Evolutionary conservation across 2,888 invertebrate species (phyloP), one percentile per base, ranked within the genome.

Genomic region (Endomychus coccineus): DNA sequence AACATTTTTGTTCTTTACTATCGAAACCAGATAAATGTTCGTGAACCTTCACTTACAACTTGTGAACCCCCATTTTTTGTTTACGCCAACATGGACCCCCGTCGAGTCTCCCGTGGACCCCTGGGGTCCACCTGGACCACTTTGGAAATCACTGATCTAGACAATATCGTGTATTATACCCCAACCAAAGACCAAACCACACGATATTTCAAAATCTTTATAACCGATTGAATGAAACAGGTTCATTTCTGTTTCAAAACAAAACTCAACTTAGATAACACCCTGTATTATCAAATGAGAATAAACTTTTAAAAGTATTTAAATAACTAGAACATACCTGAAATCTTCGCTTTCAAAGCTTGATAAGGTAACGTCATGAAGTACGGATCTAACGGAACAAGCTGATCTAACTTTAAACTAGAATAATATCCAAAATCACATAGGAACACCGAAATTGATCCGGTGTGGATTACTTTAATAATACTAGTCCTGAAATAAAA

Each of bases 401-500:
- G 59, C 36, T 74, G 69, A 22, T 69, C 68, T 34, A 73, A 59
- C 51, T 74, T 62, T 10, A 77, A 52, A 33, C 72, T 70, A n/a
- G 68, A 68, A 38, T 77, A 73, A 49, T 77, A 75, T 5, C 80
- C 80, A 49, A 70, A 78, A 61, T 81, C 81, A 48, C 77, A 76
- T 49, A 73, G 77, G 40, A 73, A 74, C 3, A 78, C 75, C 6
- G 74, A 72, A 35, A 77, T 72, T 45, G 73, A 71, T 28, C 69
- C 66, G 4, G 69, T 61, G 48, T 68, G 66, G 39, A 74, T 71
- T 30, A 72, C 70, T 46, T 74, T 70, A 34, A 73, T 68, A 10
- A 74, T 68, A 43, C 67, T 71, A 12, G 73, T 74, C 45, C 77
- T 75, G 43, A 40, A 53, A 56, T 35, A 25, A 32, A 11, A 29